A percentile compares a stretch with the other conserved stretches of the same genome.
These are phyloP conservation scores for Laticauda laticaudata DNA, from an alignment of 2,113 vertebrate species.

Conservation along the genomic window DNA sequence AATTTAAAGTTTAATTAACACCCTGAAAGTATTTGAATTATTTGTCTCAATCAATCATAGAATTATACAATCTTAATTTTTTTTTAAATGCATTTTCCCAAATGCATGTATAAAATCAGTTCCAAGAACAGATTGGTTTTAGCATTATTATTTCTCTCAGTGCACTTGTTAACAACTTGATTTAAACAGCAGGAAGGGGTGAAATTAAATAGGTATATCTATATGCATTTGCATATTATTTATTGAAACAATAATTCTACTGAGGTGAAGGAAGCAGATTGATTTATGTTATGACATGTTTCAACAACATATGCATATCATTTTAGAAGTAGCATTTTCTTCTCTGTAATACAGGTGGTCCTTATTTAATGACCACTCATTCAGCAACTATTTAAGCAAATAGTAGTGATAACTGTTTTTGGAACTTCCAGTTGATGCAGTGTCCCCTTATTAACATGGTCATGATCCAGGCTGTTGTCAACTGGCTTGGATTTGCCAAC, in stretches of 20 bases:
- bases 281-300: not conserved
- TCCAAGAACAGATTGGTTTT: not conserved
- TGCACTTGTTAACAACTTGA: not conserved
- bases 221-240: not conserved
- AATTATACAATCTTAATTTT: not conserved
- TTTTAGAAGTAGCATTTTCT: not conserved
- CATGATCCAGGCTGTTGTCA: not conserved
- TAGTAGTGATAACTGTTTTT: not conserved
- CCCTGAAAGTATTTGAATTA: not conserved
- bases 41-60: slow-evolving; percentile 1
- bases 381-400: not conserved
- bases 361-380: not conserved
- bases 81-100: not conserved
- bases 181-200: not conserved
- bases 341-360: not conserved
- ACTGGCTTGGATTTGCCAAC: not conserved
- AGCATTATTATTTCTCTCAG: not conserved
- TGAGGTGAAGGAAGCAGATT: not conserved
- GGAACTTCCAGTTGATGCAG: not conserved
- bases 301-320: not conserved
- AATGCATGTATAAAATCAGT: not conserved
- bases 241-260: not conserved
- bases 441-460: not conserved
- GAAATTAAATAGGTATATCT: not conserved
- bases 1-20: slow-evolving; percentile 25